Evolutionary conservation across 2,113 vertebrate genomes (phyloP), one percentile per base, ranked within the genome.

Genomic region (Ivindomyrus marchei): DNA sequence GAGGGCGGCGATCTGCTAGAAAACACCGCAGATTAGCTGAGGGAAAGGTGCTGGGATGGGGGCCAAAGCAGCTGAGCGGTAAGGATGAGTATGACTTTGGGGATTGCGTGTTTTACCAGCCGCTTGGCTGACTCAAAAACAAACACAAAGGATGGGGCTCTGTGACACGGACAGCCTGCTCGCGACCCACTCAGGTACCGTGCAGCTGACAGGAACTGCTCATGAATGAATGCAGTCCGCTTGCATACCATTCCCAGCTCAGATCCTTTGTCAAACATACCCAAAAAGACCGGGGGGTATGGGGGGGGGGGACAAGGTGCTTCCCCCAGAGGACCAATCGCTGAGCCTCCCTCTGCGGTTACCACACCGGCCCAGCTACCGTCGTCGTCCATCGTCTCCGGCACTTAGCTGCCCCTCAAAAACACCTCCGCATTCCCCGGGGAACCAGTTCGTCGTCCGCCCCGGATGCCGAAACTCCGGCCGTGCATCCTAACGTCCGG

Each of bases 261-360:
- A 42, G 49, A 8, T 56, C 46, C 50, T 90, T 89, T 66, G 90
- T 86, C 84, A 52, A 66, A 85, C 47, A 53, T 31, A 39, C 84
- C 36, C 21, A 49, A 15, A n/a, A 52, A 24, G 50, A 77, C 42
- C 1, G 1, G 5, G 9, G 31, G 52, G 2, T 49, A 49, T 49
- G 9, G 6, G 21, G 53, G 52, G 19, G 7, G 7, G 56, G 24
- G 19, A 70, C 92, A 89, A 91, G 91, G 62, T 9, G 90, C 89
- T 31, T 87, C 92, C 92, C 89, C 89, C 92, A 83, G 87, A 58
- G 91, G 89, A 42, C 52, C 31, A 39, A 62, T 83, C 15, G 36
- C 47, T 88, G 36, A 49, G 86, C 39, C 36, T 42, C 89, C 46
- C 88, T 24, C 84, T 19, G 24, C 45, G 45, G 90, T 85, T 88